Percentiles rank a stretch among this genome's conserved stretches.
phyloP scores from a whole-genome alignment of 1,140 invertebrate genomes.

The Phocides pigmalion region DNA sequence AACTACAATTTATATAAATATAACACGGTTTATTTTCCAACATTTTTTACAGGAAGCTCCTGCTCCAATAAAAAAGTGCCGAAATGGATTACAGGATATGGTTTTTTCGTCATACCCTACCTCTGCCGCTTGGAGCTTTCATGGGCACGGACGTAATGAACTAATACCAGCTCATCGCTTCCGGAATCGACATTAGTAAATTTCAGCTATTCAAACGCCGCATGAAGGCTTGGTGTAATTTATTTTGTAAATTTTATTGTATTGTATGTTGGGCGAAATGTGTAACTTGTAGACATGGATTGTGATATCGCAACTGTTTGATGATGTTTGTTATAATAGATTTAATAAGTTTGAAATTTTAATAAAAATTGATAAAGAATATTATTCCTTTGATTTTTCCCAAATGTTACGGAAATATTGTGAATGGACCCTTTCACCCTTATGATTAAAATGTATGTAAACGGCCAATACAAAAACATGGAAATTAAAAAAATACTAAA shows the following conservation, averaged over 20 bases:
- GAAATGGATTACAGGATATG: conserved; percentile 73
- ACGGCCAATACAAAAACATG: too few relatives aligned
- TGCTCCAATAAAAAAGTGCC: conserved; percentile 40
- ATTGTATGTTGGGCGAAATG: background rate
- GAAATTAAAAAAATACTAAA: too few relatives aligned
- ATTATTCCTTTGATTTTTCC: background rate
- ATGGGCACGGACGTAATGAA: conserved; percentile 41
- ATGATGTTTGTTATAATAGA: background rate
- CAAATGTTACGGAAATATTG: too few relatives aligned
- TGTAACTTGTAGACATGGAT: background rate
- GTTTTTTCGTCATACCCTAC: conserved; percentile 62
- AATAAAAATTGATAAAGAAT: background rate
- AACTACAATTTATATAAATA: too few relatives aligned
- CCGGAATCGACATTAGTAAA: conserved; percentile 8
- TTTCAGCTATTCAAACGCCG: background rate
- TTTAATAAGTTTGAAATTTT: conserved; percentile 1
- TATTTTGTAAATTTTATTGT: background rate
- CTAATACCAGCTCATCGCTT: background rate
- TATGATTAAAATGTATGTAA: too few relatives aligned
- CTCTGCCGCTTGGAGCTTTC: conserved; percentile 69
- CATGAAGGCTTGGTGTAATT: background rate
- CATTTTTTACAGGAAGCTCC: conserved; percentile 35
- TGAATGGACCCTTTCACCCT: too few relatives aligned
- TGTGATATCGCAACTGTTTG: conserved; percentile 4
- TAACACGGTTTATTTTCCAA: too few relatives aligned